These are phyloP conservation scores for Agriotes lineatus DNA, from an alignment of 2,888 invertebrate genomes.

Conservation along the genomic window DNA sequence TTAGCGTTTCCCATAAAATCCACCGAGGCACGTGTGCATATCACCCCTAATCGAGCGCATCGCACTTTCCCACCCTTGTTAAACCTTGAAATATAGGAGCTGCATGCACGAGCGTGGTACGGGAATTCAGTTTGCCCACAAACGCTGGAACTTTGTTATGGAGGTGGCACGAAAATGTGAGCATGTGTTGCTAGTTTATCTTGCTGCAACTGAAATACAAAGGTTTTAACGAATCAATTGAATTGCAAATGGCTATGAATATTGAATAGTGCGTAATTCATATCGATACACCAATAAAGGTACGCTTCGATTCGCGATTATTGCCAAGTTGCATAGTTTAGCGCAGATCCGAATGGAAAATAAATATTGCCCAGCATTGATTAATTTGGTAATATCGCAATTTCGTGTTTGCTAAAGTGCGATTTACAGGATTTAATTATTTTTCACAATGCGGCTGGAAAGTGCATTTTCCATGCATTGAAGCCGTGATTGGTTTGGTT, in stretches of 20 bases:
- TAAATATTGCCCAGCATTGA: not conserved
- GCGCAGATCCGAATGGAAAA: not conserved
- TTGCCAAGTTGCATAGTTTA: not conserved
- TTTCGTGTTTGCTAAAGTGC: no score
- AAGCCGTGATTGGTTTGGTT: no score
- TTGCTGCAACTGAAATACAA: slow-evolving; percentile 17
- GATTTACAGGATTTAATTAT: no score
- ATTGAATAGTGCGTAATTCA: slow-evolving; percentile 45
- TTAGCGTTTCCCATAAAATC: slow-evolving; percentile 38
- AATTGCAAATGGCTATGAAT: slow-evolving; percentile 49
- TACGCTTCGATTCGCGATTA: slow-evolving; percentile 10
- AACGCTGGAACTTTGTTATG: not conserved
- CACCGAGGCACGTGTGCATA: slow-evolving; percentile 20
- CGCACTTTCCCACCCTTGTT: slow-evolving; percentile 35
- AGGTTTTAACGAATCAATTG: slow-evolving; percentile 40
- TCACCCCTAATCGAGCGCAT: slow-evolving; percentile 22
- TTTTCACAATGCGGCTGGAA: no score
- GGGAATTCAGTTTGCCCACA: not conserved
- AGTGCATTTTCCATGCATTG: no score
- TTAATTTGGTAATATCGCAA: not conserved
- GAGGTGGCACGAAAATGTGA: not conserved
- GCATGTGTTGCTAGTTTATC: slow-evolving; percentile 13
- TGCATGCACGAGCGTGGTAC: not conserved
- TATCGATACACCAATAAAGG: slow-evolving; percentile 31
- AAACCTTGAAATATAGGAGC: slow-evolving; percentile 13